Conservation (phyloP, 23 tunicate species). For the Diplosoma virens region DNA sequence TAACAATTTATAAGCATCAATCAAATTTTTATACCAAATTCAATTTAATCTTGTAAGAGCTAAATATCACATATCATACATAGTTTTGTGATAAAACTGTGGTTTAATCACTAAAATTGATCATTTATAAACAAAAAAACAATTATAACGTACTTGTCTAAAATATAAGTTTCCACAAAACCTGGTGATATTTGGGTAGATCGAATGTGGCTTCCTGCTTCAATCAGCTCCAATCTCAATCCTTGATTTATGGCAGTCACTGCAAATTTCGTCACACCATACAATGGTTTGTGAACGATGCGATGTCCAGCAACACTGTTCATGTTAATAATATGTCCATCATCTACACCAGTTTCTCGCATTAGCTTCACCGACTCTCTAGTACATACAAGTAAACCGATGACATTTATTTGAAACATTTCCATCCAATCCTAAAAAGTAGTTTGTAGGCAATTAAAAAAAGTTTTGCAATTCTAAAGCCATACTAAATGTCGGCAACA, state of each 20-base stretch:
- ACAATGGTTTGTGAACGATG: constrained; percentile 53
- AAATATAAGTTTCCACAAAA: constrained; percentile 44
- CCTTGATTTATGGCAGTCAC: constrained; percentile 58
- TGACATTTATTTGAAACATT: constrained; percentile 36
- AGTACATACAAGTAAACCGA: constrained; percentile 22
- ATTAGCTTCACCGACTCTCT: constrained; percentile 52
- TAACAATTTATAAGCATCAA: no score
- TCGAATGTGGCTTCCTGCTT: constrained; percentile 35
- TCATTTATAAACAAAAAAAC: no score
- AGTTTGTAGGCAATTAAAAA: no score
- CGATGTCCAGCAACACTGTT: constrained; percentile 76
- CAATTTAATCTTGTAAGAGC: no score
- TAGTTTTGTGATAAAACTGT: no score
- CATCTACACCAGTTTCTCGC: constrained; percentile 40
- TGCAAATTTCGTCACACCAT: constrained; percentile 57
- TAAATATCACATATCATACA: no score
- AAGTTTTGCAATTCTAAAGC: no score
- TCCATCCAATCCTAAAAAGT: constrained; percentile 38
- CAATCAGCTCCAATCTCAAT: constrained; percentile 43
- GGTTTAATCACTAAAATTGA: no score
- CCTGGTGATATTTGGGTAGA: constrained; percentile 76
- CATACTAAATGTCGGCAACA: no score
- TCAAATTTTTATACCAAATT: no score
- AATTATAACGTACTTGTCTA: constrained; percentile 16
- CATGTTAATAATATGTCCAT: constrained; percentile 60